Percentiles rank a stretch among this genome's conserved stretches.
Evolutionary conservation across 2,888 invertebrate species (phyloP).

Genomic region (Drosophila koepferae): DNA sequence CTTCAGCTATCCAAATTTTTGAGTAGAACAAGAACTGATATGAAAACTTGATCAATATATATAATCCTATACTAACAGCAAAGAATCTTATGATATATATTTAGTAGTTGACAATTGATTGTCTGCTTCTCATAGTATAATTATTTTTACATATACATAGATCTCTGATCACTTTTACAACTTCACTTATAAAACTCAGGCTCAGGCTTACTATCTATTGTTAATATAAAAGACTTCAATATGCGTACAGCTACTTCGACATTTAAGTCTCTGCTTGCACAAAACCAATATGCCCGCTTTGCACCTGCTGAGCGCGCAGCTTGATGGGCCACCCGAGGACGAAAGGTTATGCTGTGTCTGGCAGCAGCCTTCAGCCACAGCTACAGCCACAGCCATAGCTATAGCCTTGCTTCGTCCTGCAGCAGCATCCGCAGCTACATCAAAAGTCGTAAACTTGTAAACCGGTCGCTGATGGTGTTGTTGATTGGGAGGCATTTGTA

Average conservation of each 20-base stretch:
- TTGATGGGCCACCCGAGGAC: not conserved
- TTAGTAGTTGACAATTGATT: too few species aligned
- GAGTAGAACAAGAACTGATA: not conserved
- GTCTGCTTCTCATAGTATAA: too few species aligned
- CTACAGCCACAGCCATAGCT: not conserved
- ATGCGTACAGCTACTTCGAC: too few species aligned
- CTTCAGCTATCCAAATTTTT: not conserved
- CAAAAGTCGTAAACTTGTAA: constrained; percentile 77
- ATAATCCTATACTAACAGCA: not conserved
- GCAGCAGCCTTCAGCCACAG: constrained; percentile 1
- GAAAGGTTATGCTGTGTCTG: constrained; percentile 26
- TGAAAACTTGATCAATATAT: not conserved
- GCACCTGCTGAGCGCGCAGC: not conserved
- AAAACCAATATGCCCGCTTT: not conserved
- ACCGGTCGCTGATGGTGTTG: constrained; percentile 76
- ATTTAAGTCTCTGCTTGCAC: not conserved
- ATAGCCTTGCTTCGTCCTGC: not conserved
- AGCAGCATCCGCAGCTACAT: constrained; percentile 46
- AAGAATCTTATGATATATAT: not conserved
- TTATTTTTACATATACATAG: too few species aligned
- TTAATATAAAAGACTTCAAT: too few species aligned
- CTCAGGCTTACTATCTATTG: too few species aligned
- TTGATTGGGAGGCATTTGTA: constrained; percentile 72
- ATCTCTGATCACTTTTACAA: too few species aligned
- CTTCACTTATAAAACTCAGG: too few species aligned